A percentile compares a stretch with the other conserved stretches of the same genome.
Evolutionary conservation across 2,888 invertebrate species (phyloP).

Genomic region (Ligdia adustata): DNA sequence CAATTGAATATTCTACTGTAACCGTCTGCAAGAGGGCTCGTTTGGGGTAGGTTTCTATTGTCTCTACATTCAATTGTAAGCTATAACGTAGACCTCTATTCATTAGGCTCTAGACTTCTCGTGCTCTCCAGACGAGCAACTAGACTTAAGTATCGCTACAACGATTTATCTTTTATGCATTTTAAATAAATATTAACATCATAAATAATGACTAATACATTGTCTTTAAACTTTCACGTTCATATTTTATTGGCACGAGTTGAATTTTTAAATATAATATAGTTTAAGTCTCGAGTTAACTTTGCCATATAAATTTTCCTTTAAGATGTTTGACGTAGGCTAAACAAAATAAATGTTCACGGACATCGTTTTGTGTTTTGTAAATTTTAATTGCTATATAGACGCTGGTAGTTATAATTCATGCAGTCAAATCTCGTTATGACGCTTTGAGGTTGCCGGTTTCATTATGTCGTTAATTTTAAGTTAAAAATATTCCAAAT

Average conservation of each 20-base stretch:
- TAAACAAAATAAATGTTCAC: slow-evolving; percentile 29
- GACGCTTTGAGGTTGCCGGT: slow-evolving; percentile 60
- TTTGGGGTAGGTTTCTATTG: slow-evolving; percentile 27
- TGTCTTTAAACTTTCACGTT: slow-evolving; percentile 67
- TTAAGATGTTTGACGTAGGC: slow-evolving; percentile 41
- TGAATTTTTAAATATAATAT: slow-evolving; percentile 47
- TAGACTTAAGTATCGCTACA: slow-evolving; percentile 66
- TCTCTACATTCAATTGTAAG: slow-evolving; percentile 63
- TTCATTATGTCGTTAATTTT: slow-evolving; percentile 30
- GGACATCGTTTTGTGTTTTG: slow-evolving; percentile 18
- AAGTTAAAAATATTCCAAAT: slow-evolving; percentile 33
- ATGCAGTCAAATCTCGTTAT: slow-evolving; percentile 88
- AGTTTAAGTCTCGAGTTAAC: slow-evolving; percentile 61
- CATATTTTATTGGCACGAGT: slow-evolving; percentile 75
- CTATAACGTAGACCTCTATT: slow-evolving; percentile 54
- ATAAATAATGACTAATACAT: slow-evolving; percentile 44
- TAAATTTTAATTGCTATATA: slow-evolving; percentile 45
- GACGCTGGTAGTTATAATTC: slow-evolving; percentile 53
- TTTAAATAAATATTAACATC: slow-evolving; percentile 52
- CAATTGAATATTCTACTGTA: background rate
- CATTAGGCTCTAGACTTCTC: slow-evolving; percentile 40
- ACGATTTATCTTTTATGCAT: slow-evolving; percentile 72
- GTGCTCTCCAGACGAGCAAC: slow-evolving; percentile 44
- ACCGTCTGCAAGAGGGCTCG: background rate
- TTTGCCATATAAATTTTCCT: slow-evolving; percentile 49